Conservation (phyloP, 2,888 invertebrate genomes). For the Liopterus haemorrhoidalis region DNA sequence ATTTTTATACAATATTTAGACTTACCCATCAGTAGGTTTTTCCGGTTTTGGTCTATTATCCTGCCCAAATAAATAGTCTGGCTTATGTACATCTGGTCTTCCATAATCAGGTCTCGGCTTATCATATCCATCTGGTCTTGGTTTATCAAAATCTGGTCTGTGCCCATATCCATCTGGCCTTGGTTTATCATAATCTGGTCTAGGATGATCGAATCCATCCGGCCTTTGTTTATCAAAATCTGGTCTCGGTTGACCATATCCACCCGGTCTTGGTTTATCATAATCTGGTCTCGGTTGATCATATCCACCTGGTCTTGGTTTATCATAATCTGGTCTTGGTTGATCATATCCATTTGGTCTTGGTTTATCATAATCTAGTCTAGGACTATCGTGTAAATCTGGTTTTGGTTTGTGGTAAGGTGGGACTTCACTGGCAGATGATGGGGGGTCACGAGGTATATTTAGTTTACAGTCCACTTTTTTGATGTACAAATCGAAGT, state of each 20-base stretch:
- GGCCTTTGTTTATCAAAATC: conserved; percentile 12
- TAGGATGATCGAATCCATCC: conserved; percentile 1
- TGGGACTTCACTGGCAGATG: conserved; percentile 3
- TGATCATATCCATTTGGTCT: conserved; percentile 23
- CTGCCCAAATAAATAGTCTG: not conserved
- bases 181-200: conserved; percentile 3
- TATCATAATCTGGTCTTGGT: conserved; percentile 24
- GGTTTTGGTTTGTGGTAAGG: conserved; percentile 6
- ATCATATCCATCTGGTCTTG: conserved; percentile 1
- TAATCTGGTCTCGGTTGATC: conserved; percentile 33
- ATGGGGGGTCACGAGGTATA: conserved; percentile 27
- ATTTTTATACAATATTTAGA: too few relatives aligned
- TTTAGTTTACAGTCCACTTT: conserved; percentile 48
- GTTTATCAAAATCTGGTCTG: conserved; percentile 7
- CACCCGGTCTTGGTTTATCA: conserved; percentile 26
- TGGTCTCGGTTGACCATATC: conserved; percentile 22
- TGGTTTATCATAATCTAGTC: conserved; percentile 20
- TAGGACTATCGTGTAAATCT: conserved; percentile 16
- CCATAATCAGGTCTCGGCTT: not conserved
- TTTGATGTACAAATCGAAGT: conserved; percentile 58
- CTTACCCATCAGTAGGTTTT: too few relatives aligned
- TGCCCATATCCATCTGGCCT: not conserved
- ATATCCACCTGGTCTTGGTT: conserved; percentile 31
- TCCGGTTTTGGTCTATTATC: conserved; percentile 7
- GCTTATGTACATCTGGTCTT: conserved; percentile 1